phyloP scores from a whole-genome alignment of 2,888 invertebrate genomes.

The Acanthosepion esculentum region DNA sequence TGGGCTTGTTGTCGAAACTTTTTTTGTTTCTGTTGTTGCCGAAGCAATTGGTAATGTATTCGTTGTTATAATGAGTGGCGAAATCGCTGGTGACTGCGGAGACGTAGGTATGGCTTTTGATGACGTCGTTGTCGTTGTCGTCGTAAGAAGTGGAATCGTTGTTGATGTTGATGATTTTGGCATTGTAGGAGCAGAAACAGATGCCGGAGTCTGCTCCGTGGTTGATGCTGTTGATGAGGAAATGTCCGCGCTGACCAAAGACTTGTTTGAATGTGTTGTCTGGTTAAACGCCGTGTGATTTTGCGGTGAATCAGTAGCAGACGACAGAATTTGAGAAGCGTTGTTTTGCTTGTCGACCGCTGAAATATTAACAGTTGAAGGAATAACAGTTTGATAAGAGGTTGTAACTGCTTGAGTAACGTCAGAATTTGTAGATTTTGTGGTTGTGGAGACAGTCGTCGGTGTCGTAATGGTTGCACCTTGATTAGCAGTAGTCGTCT shows the following conservation, averaged over 20 bases:
- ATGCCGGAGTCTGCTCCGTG: neutral
- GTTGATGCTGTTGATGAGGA: slow-evolving; percentile 13
- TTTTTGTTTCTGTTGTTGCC: slow-evolving; percentile 46
- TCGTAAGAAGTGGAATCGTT: slow-evolving; percentile 3
- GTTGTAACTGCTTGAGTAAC: neutral
- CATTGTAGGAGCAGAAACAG: neutral
- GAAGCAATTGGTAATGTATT: neutral
- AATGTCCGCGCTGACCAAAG: slow-evolving; percentile 43
- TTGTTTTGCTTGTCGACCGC: neutral
- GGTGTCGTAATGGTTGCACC: neutral
- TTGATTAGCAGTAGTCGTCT: neutral
- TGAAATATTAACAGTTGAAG: neutral
- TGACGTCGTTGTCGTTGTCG: slow-evolving; percentile 45
- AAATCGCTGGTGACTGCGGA: neutral
- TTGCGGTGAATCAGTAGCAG: slow-evolving; percentile 54
- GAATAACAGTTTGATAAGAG: neutral
- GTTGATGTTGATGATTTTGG: neutral
- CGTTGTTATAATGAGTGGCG: neutral
- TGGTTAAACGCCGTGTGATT: slow-evolving; percentile 52
- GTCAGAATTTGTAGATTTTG: neutral
- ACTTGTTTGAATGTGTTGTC: slow-evolving; percentile 34
- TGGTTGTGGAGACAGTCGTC: neutral
- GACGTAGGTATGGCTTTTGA: neutral
- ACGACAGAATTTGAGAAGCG: neutral
- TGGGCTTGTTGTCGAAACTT: slow-evolving; percentile 37